Conservation (phyloP, 2,888 invertebrate genomes). For the Pristionchus entomophagus region DNA sequence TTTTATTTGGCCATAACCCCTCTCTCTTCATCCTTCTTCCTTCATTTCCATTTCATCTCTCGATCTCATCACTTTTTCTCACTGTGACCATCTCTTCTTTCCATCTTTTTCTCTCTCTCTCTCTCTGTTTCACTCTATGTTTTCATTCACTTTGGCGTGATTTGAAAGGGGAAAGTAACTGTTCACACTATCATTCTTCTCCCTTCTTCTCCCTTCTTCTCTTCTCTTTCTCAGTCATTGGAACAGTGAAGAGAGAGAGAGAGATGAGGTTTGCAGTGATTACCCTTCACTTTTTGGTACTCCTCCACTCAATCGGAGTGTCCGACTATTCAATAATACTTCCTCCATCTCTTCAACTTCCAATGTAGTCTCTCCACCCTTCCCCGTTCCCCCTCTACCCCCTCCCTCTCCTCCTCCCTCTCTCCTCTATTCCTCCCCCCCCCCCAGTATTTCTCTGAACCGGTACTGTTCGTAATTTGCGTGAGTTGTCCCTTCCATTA, state of each 20-base stretch:
- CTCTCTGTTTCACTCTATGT: background rate
- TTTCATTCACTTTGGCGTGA: background rate
- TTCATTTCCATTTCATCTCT: conserved; percentile 6
- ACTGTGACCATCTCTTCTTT: conserved; percentile 9
- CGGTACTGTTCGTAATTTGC: too few relatives aligned
- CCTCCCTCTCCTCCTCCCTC: too few relatives aligned
- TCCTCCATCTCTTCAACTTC: background rate
- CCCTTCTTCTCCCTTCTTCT: background rate
- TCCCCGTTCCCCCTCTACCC: too few relatives aligned
- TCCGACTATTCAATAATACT: background rate
- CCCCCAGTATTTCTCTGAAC: background rate
- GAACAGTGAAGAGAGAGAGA: background rate
- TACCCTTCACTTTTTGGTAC: background rate
- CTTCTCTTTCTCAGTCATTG: background rate
- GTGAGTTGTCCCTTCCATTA: background rate
- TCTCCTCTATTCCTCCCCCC: too few relatives aligned
- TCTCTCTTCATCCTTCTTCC: background rate
- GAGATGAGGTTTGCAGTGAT: background rate
- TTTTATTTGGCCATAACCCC: conserved; percentile 23
- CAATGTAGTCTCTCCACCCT: background rate
- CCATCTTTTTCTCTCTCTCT: conserved; percentile 11
- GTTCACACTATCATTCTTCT: background rate
- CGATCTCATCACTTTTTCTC: conserved; percentile 8
- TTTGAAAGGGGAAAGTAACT: background rate
- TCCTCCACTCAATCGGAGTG: background rate